Evolutionary conservation across 2,888 invertebrate genomes (phyloP).

Genomic region (Polietes domitor): DNA sequence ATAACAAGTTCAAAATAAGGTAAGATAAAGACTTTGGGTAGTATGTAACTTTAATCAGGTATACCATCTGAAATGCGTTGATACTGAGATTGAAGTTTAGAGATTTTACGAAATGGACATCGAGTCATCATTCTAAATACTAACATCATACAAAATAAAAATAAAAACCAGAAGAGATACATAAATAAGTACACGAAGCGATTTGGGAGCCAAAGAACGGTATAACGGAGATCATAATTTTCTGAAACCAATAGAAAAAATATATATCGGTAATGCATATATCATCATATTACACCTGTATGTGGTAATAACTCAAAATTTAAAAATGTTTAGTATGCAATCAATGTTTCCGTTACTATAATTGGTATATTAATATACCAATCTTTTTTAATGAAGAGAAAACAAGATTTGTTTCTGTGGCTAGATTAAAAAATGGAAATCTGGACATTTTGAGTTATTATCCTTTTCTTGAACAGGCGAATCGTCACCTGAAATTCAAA

Average conservation of each 20-base stretch:
- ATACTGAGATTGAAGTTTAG: constrained; percentile 75
- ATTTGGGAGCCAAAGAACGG: constrained; percentile 79
- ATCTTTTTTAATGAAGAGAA: too few species aligned
- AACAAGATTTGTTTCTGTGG: too few species aligned
- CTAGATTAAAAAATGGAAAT: too few species aligned
- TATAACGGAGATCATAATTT: constrained; percentile 77
- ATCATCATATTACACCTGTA: too few species aligned
- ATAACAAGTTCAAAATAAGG: constrained; percentile 19
- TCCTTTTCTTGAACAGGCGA: too few species aligned
- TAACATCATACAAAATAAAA: constrained; percentile 73
- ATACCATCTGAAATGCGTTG: constrained; percentile 73
- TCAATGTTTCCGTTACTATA: too few species aligned
- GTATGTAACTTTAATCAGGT: constrained; percentile 75
- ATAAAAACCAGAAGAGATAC: constrained; percentile 77
- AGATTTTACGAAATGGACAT: constrained; percentile 78
- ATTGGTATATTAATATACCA: too few species aligned
- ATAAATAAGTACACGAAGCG: constrained; percentile 76
- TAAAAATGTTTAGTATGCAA: too few species aligned
- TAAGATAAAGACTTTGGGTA: constrained; percentile 31
- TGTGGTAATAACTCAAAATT: too few species aligned
- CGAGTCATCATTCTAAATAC: constrained; percentile 79
- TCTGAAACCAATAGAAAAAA: constrained; percentile 70
- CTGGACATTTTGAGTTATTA: background rate
- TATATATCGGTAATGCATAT: too few species aligned
- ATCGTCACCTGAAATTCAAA: too few species aligned